phyloP scores from a whole-genome alignment of 2,888 invertebrate species.

The Zaprionus lineosus region DNA sequence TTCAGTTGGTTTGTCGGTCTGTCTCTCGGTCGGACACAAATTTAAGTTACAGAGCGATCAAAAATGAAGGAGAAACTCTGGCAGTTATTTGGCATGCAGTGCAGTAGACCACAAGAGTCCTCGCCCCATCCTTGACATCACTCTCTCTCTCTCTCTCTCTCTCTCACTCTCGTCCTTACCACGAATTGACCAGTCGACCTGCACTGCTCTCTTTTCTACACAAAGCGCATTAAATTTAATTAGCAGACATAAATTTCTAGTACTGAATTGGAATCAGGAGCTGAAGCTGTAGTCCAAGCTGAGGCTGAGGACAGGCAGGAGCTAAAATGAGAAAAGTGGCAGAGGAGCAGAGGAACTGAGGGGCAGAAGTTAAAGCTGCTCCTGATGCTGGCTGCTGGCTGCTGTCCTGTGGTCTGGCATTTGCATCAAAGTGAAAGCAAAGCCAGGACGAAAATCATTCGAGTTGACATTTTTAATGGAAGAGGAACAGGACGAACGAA shows the following conservation, averaged over 20 bases:
- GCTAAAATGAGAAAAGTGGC: too few species aligned
- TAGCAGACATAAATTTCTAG: conserved; percentile 62
- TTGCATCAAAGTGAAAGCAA: conserved; percentile 48
- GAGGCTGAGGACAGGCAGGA: background rate
- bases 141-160: too few species aligned
- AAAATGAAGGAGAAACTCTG: conserved; percentile 54
- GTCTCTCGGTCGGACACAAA: conserved; percentile 2
- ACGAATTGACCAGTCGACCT: background rate
- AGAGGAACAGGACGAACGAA: conserved; percentile 15
- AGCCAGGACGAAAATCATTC: conserved; percentile 47
- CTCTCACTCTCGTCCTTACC: too few species aligned
- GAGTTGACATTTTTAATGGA: conserved; percentile 66
- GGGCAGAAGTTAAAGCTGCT: background rate
- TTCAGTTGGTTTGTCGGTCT: background rate
- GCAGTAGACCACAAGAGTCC: too few species aligned
- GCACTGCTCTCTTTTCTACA: conserved; percentile 24
- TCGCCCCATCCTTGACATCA: too few species aligned
- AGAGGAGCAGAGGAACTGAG: too few species aligned
- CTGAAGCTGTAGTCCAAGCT: conserved; percentile 10
- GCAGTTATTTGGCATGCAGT: conserved; percentile 22
- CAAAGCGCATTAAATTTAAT: conserved; percentile 69
- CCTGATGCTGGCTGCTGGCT: background rate
- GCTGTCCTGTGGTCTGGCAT: conserved; percentile 25
- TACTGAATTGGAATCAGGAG: conserved; percentile 23
- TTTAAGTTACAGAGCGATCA: conserved; percentile 37